Percentiles rank a stretch among this genome's conserved stretches.
phyloP scores from a whole-genome alignment of 2,888 invertebrate genomes.

The Carterocephalus palaemon region DNA sequence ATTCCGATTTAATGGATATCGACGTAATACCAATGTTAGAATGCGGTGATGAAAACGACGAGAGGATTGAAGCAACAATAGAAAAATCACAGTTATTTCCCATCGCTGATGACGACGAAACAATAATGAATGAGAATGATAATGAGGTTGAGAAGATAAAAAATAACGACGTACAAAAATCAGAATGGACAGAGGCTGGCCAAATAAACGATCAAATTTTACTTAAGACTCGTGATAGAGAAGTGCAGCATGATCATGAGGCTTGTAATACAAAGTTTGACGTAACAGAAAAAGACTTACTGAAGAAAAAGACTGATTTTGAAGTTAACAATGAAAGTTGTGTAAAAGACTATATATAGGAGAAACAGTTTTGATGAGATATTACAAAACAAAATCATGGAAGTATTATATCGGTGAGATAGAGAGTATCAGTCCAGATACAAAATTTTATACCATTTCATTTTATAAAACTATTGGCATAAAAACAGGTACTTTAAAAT shows the following conservation, averaged over 20 bases:
- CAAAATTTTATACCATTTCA: background rate
- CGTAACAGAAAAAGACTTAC: background rate
- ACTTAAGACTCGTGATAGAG: background rate
- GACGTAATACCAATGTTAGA: background rate
- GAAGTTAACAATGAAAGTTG: background rate
- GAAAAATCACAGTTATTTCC: background rate
- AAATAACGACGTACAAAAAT: background rate
- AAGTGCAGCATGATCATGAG: background rate
- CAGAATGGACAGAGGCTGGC: background rate
- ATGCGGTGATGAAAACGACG: background rate
- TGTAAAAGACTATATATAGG: background rate
- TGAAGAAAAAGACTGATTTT: background rate
- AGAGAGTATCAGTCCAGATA: background rate
- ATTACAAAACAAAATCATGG: background rate
- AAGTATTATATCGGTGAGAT: background rate
- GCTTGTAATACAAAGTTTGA: background rate
- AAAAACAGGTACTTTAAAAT: constrained; percentile 11
- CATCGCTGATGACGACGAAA: background rate
- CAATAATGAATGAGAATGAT: background rate
- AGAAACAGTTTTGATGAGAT: background rate
- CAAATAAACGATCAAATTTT: background rate
- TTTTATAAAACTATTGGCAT: background rate
- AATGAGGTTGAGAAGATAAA: background rate
- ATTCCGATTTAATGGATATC: background rate
- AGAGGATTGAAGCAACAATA: background rate